Percentiles rank a stretch among this genome's conserved stretches.
Evolutionary conservation across 2,888 invertebrate species (phyloP).

Genomic region (Patella caerulea): DNA sequence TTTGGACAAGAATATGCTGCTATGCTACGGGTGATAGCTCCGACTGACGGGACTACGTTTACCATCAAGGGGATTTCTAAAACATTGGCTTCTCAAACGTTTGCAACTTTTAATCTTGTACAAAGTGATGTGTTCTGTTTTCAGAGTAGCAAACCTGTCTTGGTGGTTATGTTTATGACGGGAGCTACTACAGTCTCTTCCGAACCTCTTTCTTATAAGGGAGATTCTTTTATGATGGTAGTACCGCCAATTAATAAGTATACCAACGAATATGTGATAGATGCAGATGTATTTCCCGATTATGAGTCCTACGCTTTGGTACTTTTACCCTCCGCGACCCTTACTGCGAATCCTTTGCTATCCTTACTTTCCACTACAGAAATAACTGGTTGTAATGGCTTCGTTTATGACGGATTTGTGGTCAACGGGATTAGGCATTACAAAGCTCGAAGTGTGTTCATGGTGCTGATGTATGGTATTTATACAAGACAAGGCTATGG

Average conservation of each 20-base stretch:
- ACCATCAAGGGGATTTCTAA: neutral
- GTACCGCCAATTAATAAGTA: neutral
- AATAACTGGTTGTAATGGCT: too few relatives aligned
- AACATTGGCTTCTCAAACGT: neutral
- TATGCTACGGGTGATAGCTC: neutral
- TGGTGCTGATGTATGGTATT: neutral
- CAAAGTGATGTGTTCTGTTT: neutral
- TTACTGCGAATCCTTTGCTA: too few relatives aligned
- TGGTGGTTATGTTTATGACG: neutral
- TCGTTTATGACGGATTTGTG: too few relatives aligned
- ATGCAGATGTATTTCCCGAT: neutral
- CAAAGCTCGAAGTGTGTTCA: too few relatives aligned
- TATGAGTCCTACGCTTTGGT: neutral
- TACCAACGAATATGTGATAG: neutral
- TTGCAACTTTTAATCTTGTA: neutral
- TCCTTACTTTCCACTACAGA: too few relatives aligned
- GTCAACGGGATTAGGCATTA: too few relatives aligned
- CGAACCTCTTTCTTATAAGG: neutral
- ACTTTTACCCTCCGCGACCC: too few relatives aligned
- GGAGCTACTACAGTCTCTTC: neutral
- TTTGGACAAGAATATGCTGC: neutral
- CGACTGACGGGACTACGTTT: neutral
- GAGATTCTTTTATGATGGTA: neutral
- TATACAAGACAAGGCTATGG: neutral
- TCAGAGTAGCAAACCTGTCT: neutral